A percentile compares a stretch with the other conserved stretches of the same genome.
These are phyloP conservation scores for Crocallis elinguaria DNA, from an alignment of 2,888 invertebrate genomes.

Conservation along the genomic window DNA sequence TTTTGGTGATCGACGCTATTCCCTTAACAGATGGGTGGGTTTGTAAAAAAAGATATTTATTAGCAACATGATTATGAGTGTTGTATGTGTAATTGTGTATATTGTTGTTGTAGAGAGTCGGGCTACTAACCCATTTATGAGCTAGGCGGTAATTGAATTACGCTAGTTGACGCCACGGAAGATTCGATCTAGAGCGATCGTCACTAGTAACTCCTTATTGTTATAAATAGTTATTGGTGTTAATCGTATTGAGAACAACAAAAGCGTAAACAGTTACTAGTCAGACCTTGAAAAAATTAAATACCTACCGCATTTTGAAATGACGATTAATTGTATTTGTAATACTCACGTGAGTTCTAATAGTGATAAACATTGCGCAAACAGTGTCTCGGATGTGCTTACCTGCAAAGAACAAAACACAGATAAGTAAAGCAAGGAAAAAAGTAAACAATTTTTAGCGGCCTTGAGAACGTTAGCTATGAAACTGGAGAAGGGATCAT, in stretches of 20 bases:
- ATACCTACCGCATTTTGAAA: not conserved
- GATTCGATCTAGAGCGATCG: slow-evolving; percentile 33
- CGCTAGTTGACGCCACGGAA: slow-evolving; percentile 47
- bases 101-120: slow-evolving; percentile 54
- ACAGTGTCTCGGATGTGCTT: slow-evolving; percentile 24
- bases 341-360: slow-evolving; percentile 23
- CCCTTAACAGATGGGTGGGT: not conserved
- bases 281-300: too few species aligned
- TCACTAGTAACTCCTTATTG: slow-evolving; percentile 17
- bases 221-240: slow-evolving; percentile 1
- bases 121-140: slow-evolving; percentile 74
- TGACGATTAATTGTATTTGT: slow-evolving; percentile 2
- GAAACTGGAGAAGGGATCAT: slow-evolving; percentile 3
- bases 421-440: not conserved
- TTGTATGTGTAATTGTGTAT: slow-evolving; percentile 36
- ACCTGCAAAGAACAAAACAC: slow-evolving; percentile 34
- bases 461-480: not conserved
- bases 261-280: too few species aligned
- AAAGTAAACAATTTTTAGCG: not conserved
- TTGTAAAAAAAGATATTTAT: slow-evolving; percentile 1
- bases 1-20: not conserved
- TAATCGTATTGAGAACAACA: not conserved
- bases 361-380: slow-evolving; percentile 10
- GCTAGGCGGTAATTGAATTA: slow-evolving; percentile 70
- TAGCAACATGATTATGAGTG: slow-evolving; percentile 3